A percentile compares a stretch with the other conserved stretches of the same genome.
phyloP scores from a whole-genome alignment of 53 echinoderm and acorn worm genomes.

The Astropecten irregularis region DNA sequence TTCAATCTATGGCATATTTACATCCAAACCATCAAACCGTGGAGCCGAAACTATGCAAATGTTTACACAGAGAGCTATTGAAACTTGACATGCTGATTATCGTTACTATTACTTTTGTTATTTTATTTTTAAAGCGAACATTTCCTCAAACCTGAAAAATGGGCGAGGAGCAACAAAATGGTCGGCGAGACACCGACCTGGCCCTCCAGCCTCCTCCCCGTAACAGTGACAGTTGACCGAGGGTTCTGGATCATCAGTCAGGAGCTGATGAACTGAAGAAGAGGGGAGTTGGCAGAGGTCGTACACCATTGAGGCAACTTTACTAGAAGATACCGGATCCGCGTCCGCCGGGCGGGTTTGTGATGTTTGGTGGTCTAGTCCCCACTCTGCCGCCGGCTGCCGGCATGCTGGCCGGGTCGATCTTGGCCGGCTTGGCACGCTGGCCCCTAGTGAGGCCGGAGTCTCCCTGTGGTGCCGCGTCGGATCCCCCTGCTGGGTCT shows the following conservation, averaged over 20 bases:
- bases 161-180: background rate
- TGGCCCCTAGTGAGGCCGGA: background rate
- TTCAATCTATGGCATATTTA: no score
- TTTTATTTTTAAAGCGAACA: slow-evolving; percentile 15
- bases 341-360: slow-evolving; percentile 47
- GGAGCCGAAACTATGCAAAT: background rate
- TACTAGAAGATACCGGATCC: slow-evolving; percentile 38
- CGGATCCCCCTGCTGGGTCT: background rate
- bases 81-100: slow-evolving; percentile 13
- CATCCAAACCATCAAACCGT: no score
- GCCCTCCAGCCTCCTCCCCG: background rate
- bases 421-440: background rate
- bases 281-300: background rate
- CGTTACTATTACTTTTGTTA: no score
- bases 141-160: background rate
- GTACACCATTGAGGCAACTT: background rate
- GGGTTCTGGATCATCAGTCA: background rate
- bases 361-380: background rate
- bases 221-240: background rate
- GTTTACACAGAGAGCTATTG: background rate
- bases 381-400: slow-evolving; percentile 58
- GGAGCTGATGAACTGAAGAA: background rate
- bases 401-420: slow-evolving; percentile 53
- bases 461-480: background rate
- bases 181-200: background rate